Evolutionary conservation across 2,797 vertebrate genomes (phyloP), one percentile per base, ranked within the genome.

Genomic region (Amblyopsis hoosieri): DNA sequence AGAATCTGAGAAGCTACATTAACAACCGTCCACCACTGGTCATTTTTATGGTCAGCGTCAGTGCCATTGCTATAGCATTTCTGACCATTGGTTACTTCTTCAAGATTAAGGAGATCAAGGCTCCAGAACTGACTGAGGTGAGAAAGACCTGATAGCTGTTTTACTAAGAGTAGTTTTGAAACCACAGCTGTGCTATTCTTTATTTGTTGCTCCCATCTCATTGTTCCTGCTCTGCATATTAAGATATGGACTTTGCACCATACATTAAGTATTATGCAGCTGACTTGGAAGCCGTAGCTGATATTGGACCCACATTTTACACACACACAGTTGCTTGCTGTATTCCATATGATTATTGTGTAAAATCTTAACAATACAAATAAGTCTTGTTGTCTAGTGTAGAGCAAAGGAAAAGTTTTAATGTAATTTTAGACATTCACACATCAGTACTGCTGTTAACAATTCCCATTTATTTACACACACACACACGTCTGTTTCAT

Each of bases 91-190:
- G 98, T 2, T 99, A 99, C 72, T 99, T 99, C 93, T 99, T 99
- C 86, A 99, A 99, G 80, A 99, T 99, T 83, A 99, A 99, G 85
- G 97, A 99, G 91, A 99, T 99, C 79, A 99, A 97, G 85, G 96
- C 97, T 60, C 97, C 98, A 1, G 97, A 96, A 86, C 92, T 98
- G 93, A 93, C 95, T 0, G 96, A 99, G 96, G 98, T 90, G 66
- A 75, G 76, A 37, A 37, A 37, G 33, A 1, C 33, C 7, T 9
- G 33, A 9, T 37, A 0, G 33, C 8, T 37, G 7, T 37, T 2
- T 9, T 9, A 7, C 33, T 6, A 37, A 9, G 33, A 9, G 7
- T 37, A 6, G 33, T 37, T 37, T 37, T 37, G 33, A 37, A 37
- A 9, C 33, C 33, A 37, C 33, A 37, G 7, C 33, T 37, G 7